A percentile compares a stretch with the other conserved stretches of the same genome.
Conservation (phyloP, 2,888 invertebrate genomes). For the Microctonus brassicae region DNA sequence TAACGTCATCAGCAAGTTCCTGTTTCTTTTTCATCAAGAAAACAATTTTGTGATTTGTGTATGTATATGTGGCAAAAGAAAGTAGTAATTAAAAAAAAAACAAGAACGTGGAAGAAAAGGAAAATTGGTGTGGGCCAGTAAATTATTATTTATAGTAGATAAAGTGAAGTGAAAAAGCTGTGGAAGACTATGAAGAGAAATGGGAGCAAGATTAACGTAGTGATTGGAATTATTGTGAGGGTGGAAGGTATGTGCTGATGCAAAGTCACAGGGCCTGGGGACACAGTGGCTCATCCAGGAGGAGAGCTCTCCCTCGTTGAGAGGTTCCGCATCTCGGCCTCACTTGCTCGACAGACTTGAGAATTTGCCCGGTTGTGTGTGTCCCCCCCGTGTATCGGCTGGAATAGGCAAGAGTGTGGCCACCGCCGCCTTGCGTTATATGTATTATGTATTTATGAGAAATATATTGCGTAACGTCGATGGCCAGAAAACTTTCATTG, state of each 20-base stretch:
- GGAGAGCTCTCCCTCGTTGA: background rate
- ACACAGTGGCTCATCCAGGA: background rate
- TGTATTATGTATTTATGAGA: slow-evolving; percentile 62
- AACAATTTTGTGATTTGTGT: background rate
- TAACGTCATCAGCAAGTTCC: slow-evolving; percentile 18
- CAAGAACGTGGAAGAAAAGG: background rate
- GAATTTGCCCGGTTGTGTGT: background rate
- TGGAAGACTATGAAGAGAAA: background rate
- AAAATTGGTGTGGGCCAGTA: background rate
- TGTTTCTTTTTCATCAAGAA: slow-evolving; percentile 22
- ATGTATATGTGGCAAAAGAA: background rate
- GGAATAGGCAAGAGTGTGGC: slow-evolving; percentile 38
- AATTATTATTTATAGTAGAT: background rate
- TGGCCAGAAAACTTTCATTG: slow-evolving; percentile 55
- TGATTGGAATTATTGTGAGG: slow-evolving; percentile 40
- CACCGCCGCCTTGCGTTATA: slow-evolving; percentile 31
- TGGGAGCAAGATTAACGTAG: background rate
- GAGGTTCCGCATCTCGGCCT: slow-evolving; percentile 3
- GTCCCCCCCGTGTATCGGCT: slow-evolving; percentile 1
- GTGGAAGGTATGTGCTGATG: slow-evolving; percentile 1
- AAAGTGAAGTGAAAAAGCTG: slow-evolving; percentile 1
- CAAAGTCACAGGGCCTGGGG: background rate
- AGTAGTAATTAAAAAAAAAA: background rate
- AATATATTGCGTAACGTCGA: slow-evolving; percentile 65
- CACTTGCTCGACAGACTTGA: background rate